phyloP scores from a whole-genome alignment of 1,140 invertebrate species.

The Drosophila insularis region DNA sequence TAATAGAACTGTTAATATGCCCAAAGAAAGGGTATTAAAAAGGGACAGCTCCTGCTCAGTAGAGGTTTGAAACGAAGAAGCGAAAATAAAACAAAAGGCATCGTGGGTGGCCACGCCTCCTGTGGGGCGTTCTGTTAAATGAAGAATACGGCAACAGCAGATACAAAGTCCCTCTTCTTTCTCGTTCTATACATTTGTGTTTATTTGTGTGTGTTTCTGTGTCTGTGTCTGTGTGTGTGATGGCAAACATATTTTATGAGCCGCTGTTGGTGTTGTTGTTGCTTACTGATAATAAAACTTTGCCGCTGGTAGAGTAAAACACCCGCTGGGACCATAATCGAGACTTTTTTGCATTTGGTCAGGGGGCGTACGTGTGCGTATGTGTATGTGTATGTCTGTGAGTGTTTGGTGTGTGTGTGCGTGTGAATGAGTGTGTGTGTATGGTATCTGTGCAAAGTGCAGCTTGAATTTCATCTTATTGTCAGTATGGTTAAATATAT shows the following conservation, averaged over 20 bases:
- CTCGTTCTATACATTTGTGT: constrained; percentile 4
- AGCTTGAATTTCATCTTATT: constrained; percentile 32
- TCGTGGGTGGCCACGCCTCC: constrained; percentile 39
- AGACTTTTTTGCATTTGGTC: constrained; percentile 64
- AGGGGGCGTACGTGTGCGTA: constrained; percentile 24
- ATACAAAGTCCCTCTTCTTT: constrained; percentile 39
- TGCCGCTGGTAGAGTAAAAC: constrained; percentile 52
- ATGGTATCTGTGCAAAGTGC: constrained; percentile 31
- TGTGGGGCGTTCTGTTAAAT: constrained; percentile 68
- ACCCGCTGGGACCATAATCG: constrained; percentile 77
- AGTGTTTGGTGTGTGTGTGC: constrained; percentile 22
- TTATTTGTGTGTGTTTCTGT: constrained; percentile 11
- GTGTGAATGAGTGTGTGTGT: constrained; percentile 17
- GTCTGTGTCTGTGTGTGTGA: constrained; percentile 42
- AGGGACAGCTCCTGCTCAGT: background rate
- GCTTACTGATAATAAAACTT: constrained; percentile 76
- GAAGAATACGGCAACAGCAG: constrained; percentile 69
- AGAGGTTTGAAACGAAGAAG: background rate
- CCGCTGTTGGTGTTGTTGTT: constrained; percentile 44
- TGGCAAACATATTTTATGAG: constrained; percentile 80
- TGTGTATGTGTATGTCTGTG: too few relatives aligned
- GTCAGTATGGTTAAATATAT: constrained; percentile 6
- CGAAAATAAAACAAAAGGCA: constrained; percentile 35
- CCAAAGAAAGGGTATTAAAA: background rate
- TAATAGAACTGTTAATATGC: background rate